Evolutionary conservation across 2,797 vertebrate species (phyloP), one percentile per base, ranked within the genome.

Genomic region (Hapalemur alaotrensis): DNA sequence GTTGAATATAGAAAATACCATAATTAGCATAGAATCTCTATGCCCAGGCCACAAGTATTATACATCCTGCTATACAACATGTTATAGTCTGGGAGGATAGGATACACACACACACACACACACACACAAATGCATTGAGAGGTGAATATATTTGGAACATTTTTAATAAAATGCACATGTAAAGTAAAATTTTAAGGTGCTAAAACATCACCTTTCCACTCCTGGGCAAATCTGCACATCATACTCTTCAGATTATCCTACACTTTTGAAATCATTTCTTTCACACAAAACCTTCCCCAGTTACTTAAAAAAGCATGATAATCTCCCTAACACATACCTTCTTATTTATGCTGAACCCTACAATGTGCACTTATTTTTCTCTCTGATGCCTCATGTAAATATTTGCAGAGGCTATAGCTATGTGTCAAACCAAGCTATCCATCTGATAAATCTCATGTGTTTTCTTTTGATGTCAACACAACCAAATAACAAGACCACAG

Each of bases 391-490:
- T 69, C 50, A 54, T 32, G 41, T 89, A 93, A 97, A 97, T 95
- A 91, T 93, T 95, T 96, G 86, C 92, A 79, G 79, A 86, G 63
- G 63, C 90, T 63, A 11, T 15, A 89, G 59, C 38, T 84, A 28
- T 32, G 80, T 79, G 89, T 93, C 86, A 67, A 91, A 91, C 20
- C 91, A 32, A 7, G 73, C 32, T 91, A 86, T 82, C 92, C 86
- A 63, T 73, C 83, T 69, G 43, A 11, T 22, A 61, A 41, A 20
- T 86, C 82, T 89, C 78, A 1, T 0, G 30, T 43, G 91, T 38
- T 32, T 41, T 17, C 50, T 80, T 89, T 5, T 35, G 79, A 94
- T 48, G 75, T 30, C 86, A 94, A 50, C 50, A 61, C 38, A 75
- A 57, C 8, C n/a, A 67, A 76, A 0, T 5, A 48, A 89, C 50